Conservation (phyloP, 92 coral and sea anemone species). For the Actinostola sp. region DNA sequence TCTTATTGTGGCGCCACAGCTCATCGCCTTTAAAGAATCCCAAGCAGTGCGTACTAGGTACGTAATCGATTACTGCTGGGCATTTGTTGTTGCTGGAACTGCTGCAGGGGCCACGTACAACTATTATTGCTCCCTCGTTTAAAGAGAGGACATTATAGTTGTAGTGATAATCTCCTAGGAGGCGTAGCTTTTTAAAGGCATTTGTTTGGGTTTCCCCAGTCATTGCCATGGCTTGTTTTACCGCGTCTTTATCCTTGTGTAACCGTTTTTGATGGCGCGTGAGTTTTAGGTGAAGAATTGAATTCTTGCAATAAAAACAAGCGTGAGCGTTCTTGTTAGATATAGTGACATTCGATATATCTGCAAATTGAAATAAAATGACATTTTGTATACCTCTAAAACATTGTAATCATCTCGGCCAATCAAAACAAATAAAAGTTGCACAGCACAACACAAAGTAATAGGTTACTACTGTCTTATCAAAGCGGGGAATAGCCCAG, state of each 20-base stretch:
- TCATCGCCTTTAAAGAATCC: conserved; percentile 52
- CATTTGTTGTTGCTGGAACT: not conserved
- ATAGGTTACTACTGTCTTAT: too few relatives aligned
- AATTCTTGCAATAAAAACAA: not conserved
- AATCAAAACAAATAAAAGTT: too few relatives aligned
- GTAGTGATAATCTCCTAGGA: conserved; percentile 43
- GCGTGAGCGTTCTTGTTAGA: conserved; percentile 37
- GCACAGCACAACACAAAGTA: too few relatives aligned
- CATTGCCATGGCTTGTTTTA: conserved; percentile 27
- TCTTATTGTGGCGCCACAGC: conserved; percentile 44
- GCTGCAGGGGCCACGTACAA: conserved; percentile 37
- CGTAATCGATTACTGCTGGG: not conserved
- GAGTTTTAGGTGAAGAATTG: not conserved
- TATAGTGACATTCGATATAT: conserved; percentile 34
- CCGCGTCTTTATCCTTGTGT: conserved; percentile 39
- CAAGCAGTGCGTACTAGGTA: conserved; percentile 41
- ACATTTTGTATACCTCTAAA: too few relatives aligned
- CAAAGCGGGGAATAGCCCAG: too few relatives aligned
- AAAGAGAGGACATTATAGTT: conserved; percentile 38
- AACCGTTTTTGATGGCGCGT: conserved; percentile 39
- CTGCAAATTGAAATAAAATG: too few relatives aligned
- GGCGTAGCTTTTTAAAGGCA: not conserved
- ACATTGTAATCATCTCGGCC: too few relatives aligned
- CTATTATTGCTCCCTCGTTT: conserved; percentile 45
- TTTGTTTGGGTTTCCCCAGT: not conserved